A percentile compares a stretch with the other conserved stretches of the same genome.
These are phyloP conservation scores for Hippocampus guttulatus DNA, from an alignment of 2,113 vertebrate species.

Conservation along the genomic window DNA sequence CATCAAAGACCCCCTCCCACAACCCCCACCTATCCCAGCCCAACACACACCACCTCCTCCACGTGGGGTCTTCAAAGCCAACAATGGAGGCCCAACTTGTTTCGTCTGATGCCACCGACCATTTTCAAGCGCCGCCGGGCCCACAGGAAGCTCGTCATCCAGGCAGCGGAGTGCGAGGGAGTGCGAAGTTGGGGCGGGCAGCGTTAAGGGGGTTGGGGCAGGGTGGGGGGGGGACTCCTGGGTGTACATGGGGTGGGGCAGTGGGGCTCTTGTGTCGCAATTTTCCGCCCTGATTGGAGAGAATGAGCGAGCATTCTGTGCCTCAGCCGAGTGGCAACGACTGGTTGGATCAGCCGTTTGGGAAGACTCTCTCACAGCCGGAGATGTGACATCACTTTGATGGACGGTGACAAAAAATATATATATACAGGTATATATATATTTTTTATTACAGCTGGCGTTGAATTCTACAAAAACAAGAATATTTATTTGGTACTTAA, in stretches of 20 bases:
- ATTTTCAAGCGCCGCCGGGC: slow-evolving; percentile 61
- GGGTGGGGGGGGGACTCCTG: slow-evolving; percentile 7
- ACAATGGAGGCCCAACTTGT: slow-evolving; percentile 54
- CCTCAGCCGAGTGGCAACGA: slow-evolving; percentile 45
- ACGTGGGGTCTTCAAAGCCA: slow-evolving; percentile 20
- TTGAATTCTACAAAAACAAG: background rate
- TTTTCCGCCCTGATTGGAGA: slow-evolving; percentile 79
- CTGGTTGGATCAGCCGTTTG: slow-evolving; percentile 1
- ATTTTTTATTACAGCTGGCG: background rate
- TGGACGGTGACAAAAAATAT: too few species aligned
- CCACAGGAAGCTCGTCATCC: slow-evolving; percentile 47
- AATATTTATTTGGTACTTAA: too few species aligned
- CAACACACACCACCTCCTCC: slow-evolving; percentile 6
- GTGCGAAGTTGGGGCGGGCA: background rate
- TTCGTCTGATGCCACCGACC: slow-evolving; percentile 47
- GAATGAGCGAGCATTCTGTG: slow-evolving; percentile 67
- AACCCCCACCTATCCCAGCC: background rate
- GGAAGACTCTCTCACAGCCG: slow-evolving; percentile 17
- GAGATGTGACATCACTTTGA: slow-evolving; percentile 57
- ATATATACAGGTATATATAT: too few species aligned
- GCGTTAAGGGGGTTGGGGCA: slow-evolving; percentile 9
- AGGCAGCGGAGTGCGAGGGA: slow-evolving; percentile 28
- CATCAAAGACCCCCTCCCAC: slow-evolving; percentile 29
- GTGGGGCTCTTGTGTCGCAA: slow-evolving; percentile 68
- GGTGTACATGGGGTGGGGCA: slow-evolving; percentile 17